Evolutionary conservation across 2,888 invertebrate species (phyloP), one percentile per base, ranked within the genome.

Genomic region (Habroteleia sp.): DNA sequence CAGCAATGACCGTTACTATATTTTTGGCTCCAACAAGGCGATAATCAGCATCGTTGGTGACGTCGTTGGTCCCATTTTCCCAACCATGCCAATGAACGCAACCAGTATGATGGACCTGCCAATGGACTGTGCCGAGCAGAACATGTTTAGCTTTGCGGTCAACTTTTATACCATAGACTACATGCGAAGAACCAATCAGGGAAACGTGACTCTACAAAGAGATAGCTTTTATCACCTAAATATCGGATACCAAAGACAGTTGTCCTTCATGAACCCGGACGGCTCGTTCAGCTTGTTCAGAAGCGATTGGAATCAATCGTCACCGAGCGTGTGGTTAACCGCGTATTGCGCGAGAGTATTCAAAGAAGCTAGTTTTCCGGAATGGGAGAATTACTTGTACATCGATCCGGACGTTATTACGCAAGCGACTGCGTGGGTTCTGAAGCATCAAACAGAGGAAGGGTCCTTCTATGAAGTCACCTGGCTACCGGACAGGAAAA

Each of bases 321-420:
- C 92, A 0, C 93, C 96, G 0, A 96, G 96, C 25, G 96, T 97
- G 0, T 97, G 97, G 97, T 88, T 98, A 77, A 98, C 98, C 0
- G 95, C 98, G 0, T 97, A 96, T 89, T 95, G 95, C 83, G 94
- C 95, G 0, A 92, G 96, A 77, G 92, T 96, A 44, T 94, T 98
- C 87, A 95, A 97, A 87, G 96, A 96, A 84, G 97, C 97, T 0
- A 95, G 95, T 27, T 97, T 97, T 89, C 97, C 97, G 83, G 98
- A 98, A 87, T 98, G 98, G 98, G 97, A 98, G 90, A 96, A 97
- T 88, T 96, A 94, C 84, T 93, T 98, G 58, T 98, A 96, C 89
- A 96, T 98, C 77, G 97, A 98, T 87, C 95, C 96, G 0, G 91
- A 92, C 35, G 94, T 96, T 1, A 95, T 98, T 81, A 93, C 95